Evolutionary conservation across 2,113 vertebrate genomes (phyloP), one percentile per base, ranked within the genome.

Genomic region (Hippoglossus stenolepis): DNA sequence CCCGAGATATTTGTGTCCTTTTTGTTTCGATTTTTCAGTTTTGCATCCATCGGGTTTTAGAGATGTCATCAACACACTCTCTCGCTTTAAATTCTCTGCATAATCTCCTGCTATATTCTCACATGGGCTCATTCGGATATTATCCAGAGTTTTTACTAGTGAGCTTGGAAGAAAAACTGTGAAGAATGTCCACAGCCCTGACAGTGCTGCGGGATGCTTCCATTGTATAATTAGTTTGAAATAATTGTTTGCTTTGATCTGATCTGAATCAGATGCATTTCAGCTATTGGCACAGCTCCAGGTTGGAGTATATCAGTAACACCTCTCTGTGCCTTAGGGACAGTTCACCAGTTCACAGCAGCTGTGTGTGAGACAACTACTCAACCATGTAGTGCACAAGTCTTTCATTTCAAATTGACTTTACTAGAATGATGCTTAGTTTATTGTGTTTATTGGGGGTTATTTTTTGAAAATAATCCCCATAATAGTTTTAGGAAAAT

Each of bases 201-300:
- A n/a, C n/a, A n/a, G n/a, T n/a, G n/a, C 73, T 71, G 81, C 53
- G 15, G 24, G 59, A 63, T 60, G 6, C 18, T 45, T 77, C 23
- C 1, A 43, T 13, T 79, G 57, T 57, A 77, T 69, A 69, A 72
- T 35, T 45, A 47, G 38, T 65, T 21, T 24, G 14, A 68, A 11
- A 77, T 18, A 23, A 58, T 75, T 58, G 12, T 40, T n/a, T 54
- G 64, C 57, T 54, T 65, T 43, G 61, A 74, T 72, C 24, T 20
- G 13, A 56, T 77, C 38, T 63, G 63, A 38, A 65, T 47, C 60
- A 66, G 56, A 81, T 59, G 26, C 53, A 60, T 70, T 51, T 23
- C 9, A 51, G 47, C 23, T 2, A 5, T 17, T 73, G 64, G 77
- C 63, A 21, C 58, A 51, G 54, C 17, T 64, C 58, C 65, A 69